phyloP scores from a whole-genome alignment of 2,888 invertebrate species.

The Mechanitis mazaeus region DNA sequence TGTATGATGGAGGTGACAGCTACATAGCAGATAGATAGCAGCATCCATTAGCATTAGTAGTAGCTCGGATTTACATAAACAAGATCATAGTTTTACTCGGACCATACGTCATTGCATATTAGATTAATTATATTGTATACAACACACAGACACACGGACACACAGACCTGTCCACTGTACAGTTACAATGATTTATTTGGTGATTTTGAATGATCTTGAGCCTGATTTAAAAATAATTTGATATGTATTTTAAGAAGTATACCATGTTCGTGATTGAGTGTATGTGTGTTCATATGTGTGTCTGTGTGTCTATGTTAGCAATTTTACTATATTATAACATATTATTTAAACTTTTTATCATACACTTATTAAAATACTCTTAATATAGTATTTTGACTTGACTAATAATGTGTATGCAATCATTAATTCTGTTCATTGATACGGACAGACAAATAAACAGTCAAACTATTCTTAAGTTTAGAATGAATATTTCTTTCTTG shows the following conservation, averaged over 20 bases:
- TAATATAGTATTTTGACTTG: conserved; percentile 31
- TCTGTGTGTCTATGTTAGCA: too few species aligned
- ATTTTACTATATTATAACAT: too few species aligned
- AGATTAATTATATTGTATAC: neutral
- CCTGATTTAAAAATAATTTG: too few species aligned
- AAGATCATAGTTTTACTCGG: conserved; percentile 31
- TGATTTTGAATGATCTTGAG: neutral
- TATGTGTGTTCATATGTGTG: too few species aligned
- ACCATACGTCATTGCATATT: conserved; percentile 33
- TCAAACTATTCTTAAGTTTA: neutral
- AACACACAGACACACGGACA: neutral
- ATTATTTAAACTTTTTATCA: too few species aligned
- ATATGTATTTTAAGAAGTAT: too few species aligned
- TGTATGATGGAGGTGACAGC: neutral
- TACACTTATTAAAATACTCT: too few species aligned
- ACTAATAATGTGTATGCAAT: conserved; percentile 46
- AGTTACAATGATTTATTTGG: conserved; percentile 3
- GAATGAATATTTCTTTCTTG: too few species aligned
- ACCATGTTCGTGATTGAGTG: too few species aligned
- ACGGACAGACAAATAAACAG: conserved; percentile 23
- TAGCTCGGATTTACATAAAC: conserved; percentile 37
- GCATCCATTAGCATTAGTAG: conserved; percentile 14
- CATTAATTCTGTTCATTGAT: conserved; percentile 47
- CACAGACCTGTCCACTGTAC: neutral
- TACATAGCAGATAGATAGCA: conserved; percentile 12